Conservation (phyloP, 1,140 invertebrate genomes). For the Drosophila gunungcola region DNA sequence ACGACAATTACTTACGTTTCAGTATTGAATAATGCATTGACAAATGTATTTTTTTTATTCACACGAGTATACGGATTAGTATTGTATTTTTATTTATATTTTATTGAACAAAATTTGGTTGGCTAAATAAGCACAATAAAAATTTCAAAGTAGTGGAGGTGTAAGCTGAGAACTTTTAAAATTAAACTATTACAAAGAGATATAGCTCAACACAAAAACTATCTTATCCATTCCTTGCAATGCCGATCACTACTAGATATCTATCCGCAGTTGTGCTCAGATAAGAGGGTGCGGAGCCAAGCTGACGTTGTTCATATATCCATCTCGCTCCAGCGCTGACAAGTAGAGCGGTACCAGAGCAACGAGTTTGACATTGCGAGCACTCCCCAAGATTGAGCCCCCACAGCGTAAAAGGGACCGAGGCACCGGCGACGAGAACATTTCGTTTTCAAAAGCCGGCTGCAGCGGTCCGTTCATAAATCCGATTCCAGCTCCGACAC, state of each 20-base stretch:
- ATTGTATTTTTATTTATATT: too few species aligned
- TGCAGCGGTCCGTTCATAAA: slow-evolving; percentile 37
- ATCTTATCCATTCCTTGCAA: not conserved
- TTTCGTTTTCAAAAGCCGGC: slow-evolving; percentile 54
- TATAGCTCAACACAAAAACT: not conserved
- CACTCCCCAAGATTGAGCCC: slow-evolving; percentile 31
- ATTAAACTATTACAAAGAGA: too few species aligned
- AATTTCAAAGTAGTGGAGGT: too few species aligned
- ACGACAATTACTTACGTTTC: too few species aligned
- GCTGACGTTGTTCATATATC: slow-evolving; percentile 7
- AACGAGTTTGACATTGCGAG: slow-evolving; percentile 5
- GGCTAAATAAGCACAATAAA: too few species aligned
- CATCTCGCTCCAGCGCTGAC: slow-evolving; percentile 3
- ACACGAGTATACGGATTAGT: too few species aligned
- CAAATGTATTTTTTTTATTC: too few species aligned
- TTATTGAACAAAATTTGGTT: too few species aligned
- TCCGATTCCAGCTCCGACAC: slow-evolving; percentile 8
- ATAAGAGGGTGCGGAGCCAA: not conserved
- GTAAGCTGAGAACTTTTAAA: too few species aligned
- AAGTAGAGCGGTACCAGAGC: slow-evolving; percentile 5
- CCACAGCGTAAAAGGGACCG: slow-evolving; percentile 24
- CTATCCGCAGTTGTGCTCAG: not conserved
- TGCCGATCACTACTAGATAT: not conserved
- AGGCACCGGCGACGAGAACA: slow-evolving; percentile 21
- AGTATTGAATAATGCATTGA: too few species aligned